Evolutionary conservation across 35 echinoderm and acorn worm species (phyloP).

Genomic region (Antedon bifida): DNA sequence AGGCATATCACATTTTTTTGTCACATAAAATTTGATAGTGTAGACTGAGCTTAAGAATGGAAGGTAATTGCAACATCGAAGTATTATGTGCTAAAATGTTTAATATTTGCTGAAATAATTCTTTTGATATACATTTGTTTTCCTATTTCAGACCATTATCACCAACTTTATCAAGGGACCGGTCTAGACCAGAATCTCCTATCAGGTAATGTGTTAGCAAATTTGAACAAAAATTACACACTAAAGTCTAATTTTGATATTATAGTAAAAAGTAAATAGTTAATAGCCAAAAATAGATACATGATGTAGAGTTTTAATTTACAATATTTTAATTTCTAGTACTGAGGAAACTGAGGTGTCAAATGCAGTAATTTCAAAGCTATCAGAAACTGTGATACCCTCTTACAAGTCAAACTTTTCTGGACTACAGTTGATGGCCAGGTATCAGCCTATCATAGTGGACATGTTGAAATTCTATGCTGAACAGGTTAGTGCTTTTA

Average conservation of each 20-base stretch:
- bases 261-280: too few species aligned
- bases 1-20: too few species aligned
- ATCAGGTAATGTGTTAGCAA: slow-evolving; percentile 39
- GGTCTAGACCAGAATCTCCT: slow-evolving; percentile 41
- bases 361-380: not conserved
- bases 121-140: not conserved
- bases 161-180: slow-evolving; percentile 38
- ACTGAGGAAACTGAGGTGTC: not conserved
- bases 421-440: slow-evolving; percentile 47
- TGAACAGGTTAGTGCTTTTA: slow-evolving; percentile 51
- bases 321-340: too few species aligned
- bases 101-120: not conserved
- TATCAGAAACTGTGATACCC: not conserved
- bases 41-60: too few species aligned
- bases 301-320: too few species aligned
- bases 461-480: slow-evolving; percentile 85
- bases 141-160: slow-evolving; percentile 37
- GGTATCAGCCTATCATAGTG: slow-evolving; percentile 51
- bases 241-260: too few species aligned
- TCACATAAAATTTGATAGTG: too few species aligned
- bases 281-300: too few species aligned
- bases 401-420: not conserved
- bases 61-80: too few species aligned
- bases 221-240: too few species aligned
- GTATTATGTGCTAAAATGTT: too few species aligned